These are phyloP conservation scores for Etia nguti DNA, from an alignment of 2,113 vertebrate species.

Conservation along the genomic window DNA sequence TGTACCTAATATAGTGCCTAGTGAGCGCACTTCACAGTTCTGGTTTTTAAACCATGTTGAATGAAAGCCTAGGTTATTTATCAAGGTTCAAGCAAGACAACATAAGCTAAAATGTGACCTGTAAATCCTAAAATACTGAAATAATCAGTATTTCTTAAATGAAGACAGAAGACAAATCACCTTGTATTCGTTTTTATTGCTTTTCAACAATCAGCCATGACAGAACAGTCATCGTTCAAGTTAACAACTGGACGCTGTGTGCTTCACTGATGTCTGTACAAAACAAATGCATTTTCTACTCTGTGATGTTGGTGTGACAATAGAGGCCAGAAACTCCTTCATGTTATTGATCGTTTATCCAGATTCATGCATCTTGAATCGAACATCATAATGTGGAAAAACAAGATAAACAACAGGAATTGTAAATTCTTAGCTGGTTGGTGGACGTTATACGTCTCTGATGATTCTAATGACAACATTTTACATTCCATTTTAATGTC, in stretches of 20 bases:
- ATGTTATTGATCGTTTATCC: not conserved
- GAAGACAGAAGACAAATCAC: not conserved
- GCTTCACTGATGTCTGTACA: constrained; percentile 30
- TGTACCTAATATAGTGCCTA: not conserved
- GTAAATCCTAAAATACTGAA: not conserved
- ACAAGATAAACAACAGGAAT: not conserved
- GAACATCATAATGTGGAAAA: not conserved
- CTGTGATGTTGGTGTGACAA: not conserved
- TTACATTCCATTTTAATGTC: not conserved
- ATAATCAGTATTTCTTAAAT: not conserved
- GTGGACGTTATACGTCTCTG: not conserved
- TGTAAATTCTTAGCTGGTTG: not conserved
- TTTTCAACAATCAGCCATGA: constrained; percentile 72
- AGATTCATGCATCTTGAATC: not conserved
- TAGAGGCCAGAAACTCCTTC: not conserved
- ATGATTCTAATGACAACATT: not conserved
- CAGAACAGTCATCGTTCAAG: constrained; percentile 64
- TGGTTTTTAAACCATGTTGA: not conserved
- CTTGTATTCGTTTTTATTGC: constrained; percentile 81
- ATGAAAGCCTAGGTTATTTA: not conserved
- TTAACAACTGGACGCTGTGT: constrained; percentile 31
- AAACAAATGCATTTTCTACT: not conserved
- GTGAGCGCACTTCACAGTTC: not conserved
- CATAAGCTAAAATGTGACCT: accelerated
- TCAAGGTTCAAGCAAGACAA: not conserved